Evolutionary conservation across 30 jellyfish, hydroid and myxozoan genomes (phyloP).

Genomic region (Phacellophora camtschatica): DNA sequence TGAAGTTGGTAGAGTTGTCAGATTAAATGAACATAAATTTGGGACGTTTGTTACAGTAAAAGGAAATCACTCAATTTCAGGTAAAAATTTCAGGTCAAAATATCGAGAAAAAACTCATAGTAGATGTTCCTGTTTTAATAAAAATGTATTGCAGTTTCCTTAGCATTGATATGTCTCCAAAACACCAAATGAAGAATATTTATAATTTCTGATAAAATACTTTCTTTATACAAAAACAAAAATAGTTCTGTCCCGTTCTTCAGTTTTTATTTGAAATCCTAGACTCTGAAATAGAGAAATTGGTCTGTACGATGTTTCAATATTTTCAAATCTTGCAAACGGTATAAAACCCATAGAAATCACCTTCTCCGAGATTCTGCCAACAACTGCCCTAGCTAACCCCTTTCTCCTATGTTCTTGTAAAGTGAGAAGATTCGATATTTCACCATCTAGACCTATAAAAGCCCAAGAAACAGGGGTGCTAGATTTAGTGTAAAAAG

Average conservation of each 20-base stretch:
- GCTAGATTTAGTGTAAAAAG: constrained; percentile 1
- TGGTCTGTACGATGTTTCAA: constrained; percentile 5
- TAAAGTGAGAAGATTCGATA: constrained; percentile 12
- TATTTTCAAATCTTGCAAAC: constrained; percentile 7
- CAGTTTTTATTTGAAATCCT: not conserved
- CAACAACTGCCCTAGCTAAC: constrained; percentile 43
- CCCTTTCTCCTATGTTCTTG: constrained; percentile 39
- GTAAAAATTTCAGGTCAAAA: too few relatives aligned
- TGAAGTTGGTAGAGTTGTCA: not conserved
- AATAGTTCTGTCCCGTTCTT: not conserved
- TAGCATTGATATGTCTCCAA: too few relatives aligned
- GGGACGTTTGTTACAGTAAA: not conserved
- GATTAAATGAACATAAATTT: not conserved
- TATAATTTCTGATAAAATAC: too few relatives aligned
- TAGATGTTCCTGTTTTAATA: too few relatives aligned
- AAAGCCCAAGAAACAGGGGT: constrained; percentile 53
- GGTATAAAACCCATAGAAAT: constrained; percentile 9
- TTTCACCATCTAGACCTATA: constrained; percentile 10
- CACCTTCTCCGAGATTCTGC: not conserved
- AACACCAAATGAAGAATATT: too few relatives aligned
- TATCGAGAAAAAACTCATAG: too few relatives aligned
- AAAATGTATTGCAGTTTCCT: too few relatives aligned
- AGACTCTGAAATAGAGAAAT: constrained; percentile 10
- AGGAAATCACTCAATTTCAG: constrained; percentile 29
- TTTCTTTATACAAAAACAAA: not conserved